phyloP scores from a whole-genome alignment of 2,797 vertebrate genomes.

The Lepilemur ruficaudatus region DNA sequence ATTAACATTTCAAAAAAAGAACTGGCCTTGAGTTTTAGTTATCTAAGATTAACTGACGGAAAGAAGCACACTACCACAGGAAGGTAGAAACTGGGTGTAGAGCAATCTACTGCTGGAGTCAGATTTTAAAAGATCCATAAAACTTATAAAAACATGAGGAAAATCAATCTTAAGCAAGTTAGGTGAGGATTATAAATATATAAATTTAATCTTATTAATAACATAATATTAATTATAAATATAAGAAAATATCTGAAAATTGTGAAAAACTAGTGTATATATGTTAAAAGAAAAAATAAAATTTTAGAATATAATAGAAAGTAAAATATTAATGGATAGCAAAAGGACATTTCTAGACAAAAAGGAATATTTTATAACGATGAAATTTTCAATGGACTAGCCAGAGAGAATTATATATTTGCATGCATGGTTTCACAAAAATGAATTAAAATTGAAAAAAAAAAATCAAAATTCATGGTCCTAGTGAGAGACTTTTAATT shows the following conservation, averaged over 20 bases:
- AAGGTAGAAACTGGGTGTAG: not conserved
- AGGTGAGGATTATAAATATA: not conserved
- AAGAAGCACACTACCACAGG: not conserved
- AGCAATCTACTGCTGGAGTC: not conserved
- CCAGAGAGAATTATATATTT: not conserved
- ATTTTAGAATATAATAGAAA: not conserved
- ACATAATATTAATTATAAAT: not conserved
- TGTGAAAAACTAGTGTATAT: not conserved
- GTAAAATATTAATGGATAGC: not conserved
- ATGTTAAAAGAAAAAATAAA: not conserved
- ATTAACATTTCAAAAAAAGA: not conserved
- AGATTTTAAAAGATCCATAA: not conserved
- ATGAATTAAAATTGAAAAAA: not conserved
- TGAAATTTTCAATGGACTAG: not conserved
- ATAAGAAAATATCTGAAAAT: not conserved
- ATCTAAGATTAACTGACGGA: not conserved
- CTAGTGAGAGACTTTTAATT: not conserved
- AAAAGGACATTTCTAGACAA: not conserved
- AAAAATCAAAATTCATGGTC: not conserved
- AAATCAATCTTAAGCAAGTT: not conserved
- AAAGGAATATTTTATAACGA: not conserved
- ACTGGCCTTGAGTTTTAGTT: not conserved
- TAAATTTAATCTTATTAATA: not conserved
- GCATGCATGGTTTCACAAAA: not conserved
- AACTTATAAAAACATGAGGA: not conserved